phyloP scores from a whole-genome alignment of 2,888 invertebrate genomes.

The Volucella inflata region DNA sequence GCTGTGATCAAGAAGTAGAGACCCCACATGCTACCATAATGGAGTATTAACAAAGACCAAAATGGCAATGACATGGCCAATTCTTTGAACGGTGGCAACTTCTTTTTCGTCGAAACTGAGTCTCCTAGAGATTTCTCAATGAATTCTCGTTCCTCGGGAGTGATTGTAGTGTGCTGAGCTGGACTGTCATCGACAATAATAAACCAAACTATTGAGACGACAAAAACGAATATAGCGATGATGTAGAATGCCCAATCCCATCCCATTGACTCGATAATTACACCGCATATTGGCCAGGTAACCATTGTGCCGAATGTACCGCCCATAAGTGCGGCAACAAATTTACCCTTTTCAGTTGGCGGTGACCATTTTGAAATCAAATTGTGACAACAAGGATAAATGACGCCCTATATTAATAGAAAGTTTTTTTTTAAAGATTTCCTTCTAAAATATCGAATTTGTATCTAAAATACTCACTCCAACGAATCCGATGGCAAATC shows the following conservation, averaged over 20 bases:
- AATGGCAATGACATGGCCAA: conserved; percentile 88
- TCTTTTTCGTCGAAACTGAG: conserved; percentile 86
- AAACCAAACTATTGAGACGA: conserved; percentile 87
- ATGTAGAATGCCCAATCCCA: conserved; percentile 89
- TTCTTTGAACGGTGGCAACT: conserved; percentile 87
- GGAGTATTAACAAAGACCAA: conserved; percentile 87
- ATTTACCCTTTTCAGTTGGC: conserved; percentile 90
- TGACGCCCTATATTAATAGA: conserved; percentile 84
- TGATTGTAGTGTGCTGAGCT: conserved; percentile 86
- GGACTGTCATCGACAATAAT: conserved; percentile 88
- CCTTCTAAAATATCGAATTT: conserved; percentile 43
- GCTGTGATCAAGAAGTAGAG: conserved; percentile 90
- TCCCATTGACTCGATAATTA: conserved; percentile 86
- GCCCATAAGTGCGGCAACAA: conserved; percentile 89
- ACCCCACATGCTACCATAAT: conserved; percentile 91
- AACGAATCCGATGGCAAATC: conserved; percentile 87
- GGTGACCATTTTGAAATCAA: conserved; percentile 90
- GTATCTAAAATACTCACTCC: conserved; percentile 84
- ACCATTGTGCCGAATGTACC: conserved; percentile 89
- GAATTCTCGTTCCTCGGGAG: conserved; percentile 86
- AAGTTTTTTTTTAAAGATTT: neutral
- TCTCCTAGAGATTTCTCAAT: conserved; percentile 87
- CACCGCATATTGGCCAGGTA: conserved; percentile 88
- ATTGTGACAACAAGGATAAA: conserved; percentile 87
- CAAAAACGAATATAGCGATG: conserved; percentile 85